Evolutionary conservation across 2,113 vertebrate genomes (phyloP).

Genomic region (Andinoacara biseriatus): DNA sequence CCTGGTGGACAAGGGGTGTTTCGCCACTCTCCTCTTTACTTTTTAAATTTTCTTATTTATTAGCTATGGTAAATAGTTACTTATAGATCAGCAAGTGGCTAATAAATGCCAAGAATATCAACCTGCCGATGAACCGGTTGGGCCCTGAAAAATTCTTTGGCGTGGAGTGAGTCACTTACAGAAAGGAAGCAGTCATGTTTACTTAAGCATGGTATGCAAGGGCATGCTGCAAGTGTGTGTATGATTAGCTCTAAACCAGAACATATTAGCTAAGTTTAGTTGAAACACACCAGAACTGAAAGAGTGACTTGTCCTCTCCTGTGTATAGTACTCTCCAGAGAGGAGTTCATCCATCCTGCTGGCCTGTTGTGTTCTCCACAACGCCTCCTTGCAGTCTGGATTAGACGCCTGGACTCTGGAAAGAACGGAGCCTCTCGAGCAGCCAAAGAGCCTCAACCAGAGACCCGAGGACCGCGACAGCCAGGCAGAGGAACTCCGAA

Average conservation of each 20-base stretch:
- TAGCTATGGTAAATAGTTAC: background rate
- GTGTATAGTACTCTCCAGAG: conserved; percentile 90
- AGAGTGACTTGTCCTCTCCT: background rate
- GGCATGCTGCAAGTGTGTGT: no score
- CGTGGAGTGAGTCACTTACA: no score
- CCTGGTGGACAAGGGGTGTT: background rate
- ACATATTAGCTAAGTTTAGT: no score
- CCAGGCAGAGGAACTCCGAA: conserved; percentile 85
- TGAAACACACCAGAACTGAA: no score
- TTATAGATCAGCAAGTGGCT: background rate
- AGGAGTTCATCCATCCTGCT: conserved; percentile 93
- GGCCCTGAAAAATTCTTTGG: no score
- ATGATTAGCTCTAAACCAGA: no score
- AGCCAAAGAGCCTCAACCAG: conserved; percentile 82
- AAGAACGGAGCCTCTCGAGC: conserved; percentile 81
- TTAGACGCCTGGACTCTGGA: conserved; percentile 90
- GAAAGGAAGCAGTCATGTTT: no score
- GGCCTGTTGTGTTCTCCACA: conserved; percentile 96
- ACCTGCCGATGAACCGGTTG: no score
- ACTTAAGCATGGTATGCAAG: no score
- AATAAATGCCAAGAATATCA: fast-evolving
- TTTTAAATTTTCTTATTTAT: background rate
- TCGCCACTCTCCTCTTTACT: background rate
- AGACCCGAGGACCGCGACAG: conserved; percentile 87
- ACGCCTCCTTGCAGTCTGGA: conserved; percentile 91